Conservation (phyloP, 2,113 vertebrate species). For the Alethe diademata region DNA sequence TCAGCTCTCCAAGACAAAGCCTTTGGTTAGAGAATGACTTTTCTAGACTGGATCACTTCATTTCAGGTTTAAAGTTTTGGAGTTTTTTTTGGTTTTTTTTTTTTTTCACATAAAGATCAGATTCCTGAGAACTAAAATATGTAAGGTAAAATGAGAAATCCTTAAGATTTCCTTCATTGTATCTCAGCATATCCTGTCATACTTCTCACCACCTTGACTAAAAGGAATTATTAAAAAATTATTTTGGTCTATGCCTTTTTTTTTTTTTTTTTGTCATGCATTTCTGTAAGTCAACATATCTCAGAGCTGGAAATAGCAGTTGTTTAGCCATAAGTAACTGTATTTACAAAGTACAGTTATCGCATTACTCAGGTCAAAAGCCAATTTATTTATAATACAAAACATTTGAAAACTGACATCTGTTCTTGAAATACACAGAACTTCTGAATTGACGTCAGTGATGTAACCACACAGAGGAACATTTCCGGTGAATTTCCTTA, state of each 20-base stretch:
- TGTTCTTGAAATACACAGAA: constrained; percentile 61
- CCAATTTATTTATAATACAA: constrained; percentile 64
- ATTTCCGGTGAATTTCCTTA: constrained; percentile 21
- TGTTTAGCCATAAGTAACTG: constrained; percentile 40
- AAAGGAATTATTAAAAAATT: background rate
- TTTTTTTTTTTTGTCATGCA: background rate
- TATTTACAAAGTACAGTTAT: constrained; percentile 51
- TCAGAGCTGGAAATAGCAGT: background rate
- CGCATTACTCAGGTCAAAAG: constrained; percentile 53
- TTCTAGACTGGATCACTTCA: background rate
- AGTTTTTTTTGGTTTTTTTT: too few relatives aligned
- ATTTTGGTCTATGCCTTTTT: background rate
- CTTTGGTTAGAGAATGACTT: background rate
- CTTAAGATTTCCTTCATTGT: background rate
- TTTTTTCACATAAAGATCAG: background rate
- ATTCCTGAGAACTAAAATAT: background rate
- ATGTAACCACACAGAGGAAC: constrained; percentile 41
- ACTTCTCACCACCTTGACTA: background rate
- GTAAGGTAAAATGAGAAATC: background rate
- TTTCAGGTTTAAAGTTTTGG: background rate
- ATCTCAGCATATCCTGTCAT: background rate
- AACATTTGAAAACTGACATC: constrained; percentile 63
- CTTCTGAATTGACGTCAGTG: constrained; percentile 64
- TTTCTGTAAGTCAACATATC: background rate
- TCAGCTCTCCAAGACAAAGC: background rate